phyloP scores from a whole-genome alignment of 2,797 vertebrate genomes.

The Pangasius larnaudii region DNA sequence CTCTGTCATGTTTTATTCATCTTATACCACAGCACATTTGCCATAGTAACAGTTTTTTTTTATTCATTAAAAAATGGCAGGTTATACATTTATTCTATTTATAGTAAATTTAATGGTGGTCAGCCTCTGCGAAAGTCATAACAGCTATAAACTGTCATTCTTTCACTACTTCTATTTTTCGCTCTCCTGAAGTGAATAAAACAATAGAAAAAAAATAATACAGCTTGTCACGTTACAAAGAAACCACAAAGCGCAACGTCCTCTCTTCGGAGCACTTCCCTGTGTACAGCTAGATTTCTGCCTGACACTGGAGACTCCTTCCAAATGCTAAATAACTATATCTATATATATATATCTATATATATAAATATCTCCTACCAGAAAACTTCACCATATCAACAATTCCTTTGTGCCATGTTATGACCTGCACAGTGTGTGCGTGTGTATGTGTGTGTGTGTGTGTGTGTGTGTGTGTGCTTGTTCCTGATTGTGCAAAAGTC shows the following conservation, averaged over 20 bases:
- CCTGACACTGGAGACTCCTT: not conserved
- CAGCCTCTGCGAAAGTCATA: not conserved
- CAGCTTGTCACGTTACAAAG: not conserved
- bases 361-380: not conserved
- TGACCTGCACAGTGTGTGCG: not conserved
- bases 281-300: too few relatives aligned
- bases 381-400: not conserved
- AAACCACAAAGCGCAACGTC: not conserved
- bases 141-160: not conserved
- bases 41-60: not conserved
- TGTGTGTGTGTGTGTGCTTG: not conserved
- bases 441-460: not conserved
- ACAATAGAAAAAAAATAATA: not conserved
- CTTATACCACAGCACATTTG: not conserved
- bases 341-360: too few relatives aligned
- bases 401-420: not conserved
- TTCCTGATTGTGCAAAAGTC: not conserved
- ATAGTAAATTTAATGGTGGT: not conserved
- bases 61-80: not conserved
- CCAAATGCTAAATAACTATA: not conserved
- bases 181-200: not conserved
- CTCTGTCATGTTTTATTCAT: not conserved
- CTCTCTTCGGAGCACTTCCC: not conserved
- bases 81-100: not conserved
- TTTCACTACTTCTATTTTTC: not conserved